Evolutionary conservation across 2,113 vertebrate genomes (phyloP).

Genomic region (Cinclus mexicanus): DNA sequence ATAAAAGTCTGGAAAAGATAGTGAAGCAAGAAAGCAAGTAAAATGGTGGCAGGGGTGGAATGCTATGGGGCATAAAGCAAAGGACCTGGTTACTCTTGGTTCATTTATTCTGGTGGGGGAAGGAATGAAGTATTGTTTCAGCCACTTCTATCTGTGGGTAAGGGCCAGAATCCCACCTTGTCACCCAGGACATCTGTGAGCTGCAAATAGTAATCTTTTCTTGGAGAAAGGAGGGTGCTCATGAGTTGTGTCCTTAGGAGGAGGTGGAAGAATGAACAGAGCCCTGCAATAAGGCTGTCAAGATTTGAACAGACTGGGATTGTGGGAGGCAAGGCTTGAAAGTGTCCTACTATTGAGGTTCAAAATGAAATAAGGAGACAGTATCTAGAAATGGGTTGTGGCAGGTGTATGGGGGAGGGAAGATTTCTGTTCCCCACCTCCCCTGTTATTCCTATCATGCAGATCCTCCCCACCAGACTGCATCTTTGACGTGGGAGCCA

Average conservation of each 20-base stretch:
- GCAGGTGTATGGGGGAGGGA: neutral
- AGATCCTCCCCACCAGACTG: neutral
- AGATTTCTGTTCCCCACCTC: neutral
- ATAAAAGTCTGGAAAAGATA: neutral
- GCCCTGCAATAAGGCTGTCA: constrained; percentile 12
- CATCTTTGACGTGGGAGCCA: neutral
- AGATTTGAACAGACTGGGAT: neutral
- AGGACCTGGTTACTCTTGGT: neutral
- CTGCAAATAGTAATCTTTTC: neutral
- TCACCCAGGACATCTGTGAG: neutral
- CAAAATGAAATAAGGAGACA: neutral
- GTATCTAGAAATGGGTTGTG: neutral
- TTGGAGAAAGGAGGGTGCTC: neutral
- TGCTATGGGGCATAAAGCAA: neutral
- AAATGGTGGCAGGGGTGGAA: neutral
- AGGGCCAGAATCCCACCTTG: neutral
- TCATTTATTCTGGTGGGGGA: neutral
- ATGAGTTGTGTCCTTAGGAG: neutral
- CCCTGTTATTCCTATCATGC: neutral
- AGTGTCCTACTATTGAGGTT: neutral
- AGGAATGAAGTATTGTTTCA: neutral
- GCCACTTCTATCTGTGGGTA: neutral
- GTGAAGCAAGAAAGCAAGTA: neutral
- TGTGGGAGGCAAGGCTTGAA: neutral
- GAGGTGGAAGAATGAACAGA: neutral